These are phyloP conservation scores for Gymnodraco acuticeps DNA, from an alignment of 2,797 vertebrate genomes.

Conservation along the genomic window DNA sequence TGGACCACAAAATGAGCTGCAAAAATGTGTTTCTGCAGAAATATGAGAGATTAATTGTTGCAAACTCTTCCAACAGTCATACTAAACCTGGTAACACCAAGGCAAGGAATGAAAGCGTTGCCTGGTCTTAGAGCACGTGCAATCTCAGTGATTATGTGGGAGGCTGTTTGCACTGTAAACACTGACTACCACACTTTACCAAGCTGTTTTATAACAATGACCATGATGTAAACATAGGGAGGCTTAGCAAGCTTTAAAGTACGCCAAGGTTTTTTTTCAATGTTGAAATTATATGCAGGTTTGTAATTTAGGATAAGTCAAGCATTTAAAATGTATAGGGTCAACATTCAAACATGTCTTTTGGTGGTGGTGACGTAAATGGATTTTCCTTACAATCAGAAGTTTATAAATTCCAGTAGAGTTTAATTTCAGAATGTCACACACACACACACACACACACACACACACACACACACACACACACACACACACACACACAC, in stretches of 20 bases:
- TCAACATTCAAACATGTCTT: constrained; percentile 40
- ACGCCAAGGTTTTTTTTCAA: constrained; percentile 17
- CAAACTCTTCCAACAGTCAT: constrained; percentile 3
- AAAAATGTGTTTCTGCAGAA: not conserved
- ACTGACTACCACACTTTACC: constrained; percentile 27
- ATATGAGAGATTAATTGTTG: not conserved
- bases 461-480: constrained; percentile 10
- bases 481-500: constrained; percentile 13
- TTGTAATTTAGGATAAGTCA: constrained; percentile 33
- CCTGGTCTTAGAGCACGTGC: not conserved
- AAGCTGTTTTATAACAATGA: constrained; percentile 14
- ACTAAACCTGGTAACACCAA: constrained; percentile 7
- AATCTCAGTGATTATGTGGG: constrained; percentile 17
- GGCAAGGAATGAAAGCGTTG: not conserved
- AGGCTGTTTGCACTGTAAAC: constrained; percentile 39
- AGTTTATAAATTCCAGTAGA: constrained; percentile 18
- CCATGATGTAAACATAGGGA: constrained; percentile 24
- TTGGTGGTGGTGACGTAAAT: constrained; percentile 21
- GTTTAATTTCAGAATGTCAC: constrained; percentile 8
- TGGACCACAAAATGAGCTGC: constrained; percentile 7
- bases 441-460: constrained; percentile 3
- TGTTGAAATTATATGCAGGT: constrained; percentile 34
- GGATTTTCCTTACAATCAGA: constrained; percentile 23
- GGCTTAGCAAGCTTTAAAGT: constrained; percentile 12
- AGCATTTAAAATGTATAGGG: constrained; percentile 42